phyloP scores from a whole-genome alignment of 2,113 vertebrate genomes.

The Egretta garzetta region DNA sequence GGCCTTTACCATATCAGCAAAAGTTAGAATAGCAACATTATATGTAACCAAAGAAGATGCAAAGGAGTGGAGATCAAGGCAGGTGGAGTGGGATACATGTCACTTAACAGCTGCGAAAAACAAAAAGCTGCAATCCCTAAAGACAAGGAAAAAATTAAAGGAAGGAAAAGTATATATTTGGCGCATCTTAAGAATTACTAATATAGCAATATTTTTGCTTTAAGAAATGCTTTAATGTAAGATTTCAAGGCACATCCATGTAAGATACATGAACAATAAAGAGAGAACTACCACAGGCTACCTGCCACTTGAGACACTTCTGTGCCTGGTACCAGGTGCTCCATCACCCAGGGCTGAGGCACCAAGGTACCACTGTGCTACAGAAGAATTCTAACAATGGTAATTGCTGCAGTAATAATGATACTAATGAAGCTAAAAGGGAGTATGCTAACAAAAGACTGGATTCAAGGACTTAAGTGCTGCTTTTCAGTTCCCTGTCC shows the following conservation, averaged over 20 bases:
- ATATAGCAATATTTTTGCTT: not conserved
- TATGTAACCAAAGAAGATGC: not conserved
- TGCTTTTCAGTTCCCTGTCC: not conserved
- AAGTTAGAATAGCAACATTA: not conserved
- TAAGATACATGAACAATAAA: not conserved
- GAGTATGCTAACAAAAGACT: not conserved
- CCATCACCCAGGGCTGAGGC: not conserved
- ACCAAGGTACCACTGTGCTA: not conserved
- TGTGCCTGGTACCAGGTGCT: not conserved
- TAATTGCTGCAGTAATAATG: not conserved
- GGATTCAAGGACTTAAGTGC: not conserved
- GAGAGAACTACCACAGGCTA: not conserved
- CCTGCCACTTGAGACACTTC: not conserved
- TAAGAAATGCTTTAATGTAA: not conserved
- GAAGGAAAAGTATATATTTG: not conserved
- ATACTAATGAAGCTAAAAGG: not conserved
- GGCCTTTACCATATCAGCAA: not conserved
- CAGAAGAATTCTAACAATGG: not conserved
- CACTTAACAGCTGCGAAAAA: not conserved
- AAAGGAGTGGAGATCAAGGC: not conserved
- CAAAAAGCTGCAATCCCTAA: not conserved
- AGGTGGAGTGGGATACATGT: not conserved
- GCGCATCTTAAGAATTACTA: not conserved
- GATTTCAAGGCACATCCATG: not conserved
- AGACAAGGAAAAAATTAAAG: not conserved